Evolutionary conservation across 1,140 invertebrate genomes (phyloP), one percentile per base, ranked within the genome.

Genomic region (Leptonema lineaticorne): DNA sequence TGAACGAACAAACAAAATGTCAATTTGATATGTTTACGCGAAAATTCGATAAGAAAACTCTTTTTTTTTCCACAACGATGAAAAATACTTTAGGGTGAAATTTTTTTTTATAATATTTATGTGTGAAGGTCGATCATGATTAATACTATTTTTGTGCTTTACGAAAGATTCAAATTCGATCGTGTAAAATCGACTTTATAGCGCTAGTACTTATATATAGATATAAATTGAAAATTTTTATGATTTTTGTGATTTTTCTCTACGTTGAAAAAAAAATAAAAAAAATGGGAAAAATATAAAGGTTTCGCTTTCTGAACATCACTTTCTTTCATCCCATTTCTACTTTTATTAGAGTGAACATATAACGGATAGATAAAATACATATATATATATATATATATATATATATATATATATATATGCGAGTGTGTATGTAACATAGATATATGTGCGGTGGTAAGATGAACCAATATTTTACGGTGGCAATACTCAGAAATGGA

Each of bases 381-480:
- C 57, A 67, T 37, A 70, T 30, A 63, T n/a, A n/a, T n/a, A n/a
- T n/a, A n/a, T n/a, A n/a, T n/a, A n/a, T n/a, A n/a, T n/a, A n/a
- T n/a, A n/a, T n/a, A n/a, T n/a, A n/a, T n/a, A n/a, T n/a, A n/a
- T n/a, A n/a, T n/a, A n/a, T n/a, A n/a, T n/a, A n/a, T n/a, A n/a
- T n/a, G n/a, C n/a, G n/a, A n/a, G n/a, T n/a, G n/a, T n/a, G n/a
- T n/a, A 57, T 24, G 30, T 28, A 30, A 63, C 58, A 45, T 57
- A 59, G 41, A 59, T 67, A 33, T 67, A 48, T 67, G 53, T 60
- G 56, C 64, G 57, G 58, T 41, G 64, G 67, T 45, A 50, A 64
- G 70, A 72, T 72, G 65, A 72, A 67, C 68, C 71, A 60, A 72
- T 72, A 72, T 72, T 69, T 72, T 69, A 69, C 68, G 67, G 60